phyloP scores from a whole-genome alignment of 2,888 invertebrate species.

The Anagyrus pseudococci region DNA sequence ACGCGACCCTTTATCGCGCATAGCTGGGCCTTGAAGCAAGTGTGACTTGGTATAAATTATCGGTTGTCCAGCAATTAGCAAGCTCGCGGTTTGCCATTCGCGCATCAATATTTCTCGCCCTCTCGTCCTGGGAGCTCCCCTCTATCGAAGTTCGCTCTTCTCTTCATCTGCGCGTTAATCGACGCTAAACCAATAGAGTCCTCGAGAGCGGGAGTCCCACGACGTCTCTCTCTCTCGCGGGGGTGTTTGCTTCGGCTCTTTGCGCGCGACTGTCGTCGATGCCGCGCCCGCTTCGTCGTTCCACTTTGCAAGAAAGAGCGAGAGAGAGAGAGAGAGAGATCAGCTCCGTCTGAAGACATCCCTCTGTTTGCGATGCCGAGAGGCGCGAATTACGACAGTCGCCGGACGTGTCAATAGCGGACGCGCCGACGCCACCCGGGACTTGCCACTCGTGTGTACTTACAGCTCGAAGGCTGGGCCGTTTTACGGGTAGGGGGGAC shows the following conservation, averaged over 20 bases:
- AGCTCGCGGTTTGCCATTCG: slow-evolving; percentile 26
- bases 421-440: slow-evolving; percentile 38
- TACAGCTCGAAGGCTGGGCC: slow-evolving; percentile 17
- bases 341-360: slow-evolving; percentile 35
- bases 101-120: slow-evolving; percentile 16
- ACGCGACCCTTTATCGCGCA: neutral
- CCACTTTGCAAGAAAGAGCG: neutral
- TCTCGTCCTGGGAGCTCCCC: neutral
- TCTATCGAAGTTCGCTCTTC: slow-evolving; percentile 3
- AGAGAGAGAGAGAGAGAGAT: slow-evolving; percentile 8
- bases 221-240: slow-evolving; percentile 37
- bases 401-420: slow-evolving; percentile 52
- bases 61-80: slow-evolving; percentile 33
- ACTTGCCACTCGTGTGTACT: slow-evolving; percentile 44
- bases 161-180: slow-evolving; percentile 39
- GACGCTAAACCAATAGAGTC: slow-evolving; percentile 41
- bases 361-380: slow-evolving; percentile 48
- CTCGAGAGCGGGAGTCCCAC: slow-evolving; percentile 7
- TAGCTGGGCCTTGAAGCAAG: neutral
- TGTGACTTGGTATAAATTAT: no score
- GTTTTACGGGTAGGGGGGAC: neutral
- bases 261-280: neutral
- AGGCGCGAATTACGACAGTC: slow-evolving; percentile 52
- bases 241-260: slow-evolving; percentile 20
- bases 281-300: neutral